Base-by-base conservation (phyloP, 30 jellyfish, hydroid and myxozoan species). In the Hydractinia symbiolongicarpus region DNA sequence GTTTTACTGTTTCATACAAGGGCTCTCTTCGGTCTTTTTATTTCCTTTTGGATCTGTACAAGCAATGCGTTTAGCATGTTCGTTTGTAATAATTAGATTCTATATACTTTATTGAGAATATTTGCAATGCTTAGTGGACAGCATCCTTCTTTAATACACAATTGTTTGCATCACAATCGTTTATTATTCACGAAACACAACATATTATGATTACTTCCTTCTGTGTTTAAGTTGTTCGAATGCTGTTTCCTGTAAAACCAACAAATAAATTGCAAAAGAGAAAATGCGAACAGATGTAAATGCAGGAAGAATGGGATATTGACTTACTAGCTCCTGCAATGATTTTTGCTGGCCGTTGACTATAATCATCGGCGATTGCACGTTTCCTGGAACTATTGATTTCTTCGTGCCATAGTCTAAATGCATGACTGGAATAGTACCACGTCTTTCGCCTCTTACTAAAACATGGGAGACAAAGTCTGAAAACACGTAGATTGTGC, bases 321-420 rank as follows among this genome's bases (percentile, higher is more conserved):
- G 8, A 64, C 74, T 54, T 16, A 77, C 85, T 54, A 77, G 51
- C 60, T 77, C 72, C 11, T 77, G 60, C 44, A 10, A 61, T 55
- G 85, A 77, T 77, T 77, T 60, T 64, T 77, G 72, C 44, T 77
- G 72, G 17, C 85, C 85, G 60, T 77, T 64, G 14, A 77, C 79
- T 9, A 77, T 77, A 17, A 77, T 64, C 85, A 77, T 77, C n/a
- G 85, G 57, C 78, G 40, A 53, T n/a, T 10, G 61, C 60, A 15
- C 73, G 15, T 77, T 61, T 19, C 21, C 21, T 30, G 85, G 85
- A 77, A 77, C 85, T 9, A n/a, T 19, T 19, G 85, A 77, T 60
- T 77, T 77, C 66, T 77, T 77, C n/a, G 85, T 77, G 14, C 85
- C 85, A 55, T 77, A 77, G 11, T 77, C 85, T 17, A 72, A 54